A percentile compares a stretch with the other conserved stretches of the same genome.
Evolutionary conservation across 2,888 invertebrate species (phyloP).

Genomic region (Drosophila nigricruria): DNA sequence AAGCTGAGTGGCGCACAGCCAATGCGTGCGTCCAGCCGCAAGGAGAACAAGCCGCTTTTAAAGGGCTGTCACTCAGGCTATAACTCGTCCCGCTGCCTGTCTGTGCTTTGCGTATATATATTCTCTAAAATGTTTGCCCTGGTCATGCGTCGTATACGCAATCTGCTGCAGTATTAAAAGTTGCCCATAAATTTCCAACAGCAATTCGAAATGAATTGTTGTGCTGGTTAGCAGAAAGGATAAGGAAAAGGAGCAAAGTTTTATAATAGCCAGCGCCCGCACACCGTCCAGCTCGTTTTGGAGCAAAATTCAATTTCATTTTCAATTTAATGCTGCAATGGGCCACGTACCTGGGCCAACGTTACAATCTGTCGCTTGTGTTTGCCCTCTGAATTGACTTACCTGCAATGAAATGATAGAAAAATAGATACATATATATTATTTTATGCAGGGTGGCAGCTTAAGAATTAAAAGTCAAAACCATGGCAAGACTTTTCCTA

Average conservation of each 20-base stretch:
- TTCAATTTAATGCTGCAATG: slow-evolving; percentile 77
- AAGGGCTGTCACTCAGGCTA: slow-evolving; percentile 53
- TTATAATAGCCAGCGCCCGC: slow-evolving; percentile 59
- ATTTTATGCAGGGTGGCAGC: slow-evolving; percentile 45
- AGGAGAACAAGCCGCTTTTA: slow-evolving; percentile 31
- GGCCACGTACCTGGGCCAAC: slow-evolving; percentile 56
- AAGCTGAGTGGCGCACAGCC: slow-evolving; percentile 4
- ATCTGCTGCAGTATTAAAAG: slow-evolving; percentile 62
- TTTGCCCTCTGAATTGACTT: slow-evolving; percentile 64
- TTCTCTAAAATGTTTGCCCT: slow-evolving; percentile 37
- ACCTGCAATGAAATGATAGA: slow-evolving; percentile 76
- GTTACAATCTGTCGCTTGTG: slow-evolving; percentile 37
- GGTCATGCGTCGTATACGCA: slow-evolving; percentile 47
- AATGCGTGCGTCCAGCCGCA: slow-evolving; percentile 13
- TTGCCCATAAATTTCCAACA: slow-evolving; percentile 67
- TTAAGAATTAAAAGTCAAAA: slow-evolving; percentile 43
- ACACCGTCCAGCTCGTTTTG: background rate
- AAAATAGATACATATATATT: slow-evolving; percentile 65
- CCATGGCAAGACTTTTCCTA: slow-evolving; percentile 13
- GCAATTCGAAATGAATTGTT: slow-evolving; percentile 71
- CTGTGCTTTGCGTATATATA: slow-evolving; percentile 22
- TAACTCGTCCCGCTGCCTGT: background rate
- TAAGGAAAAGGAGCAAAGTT: slow-evolving; percentile 45
- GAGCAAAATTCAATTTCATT: slow-evolving; percentile 74
- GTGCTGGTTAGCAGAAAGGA: slow-evolving; percentile 41